Evolutionary conservation across 2,113 vertebrate genomes (phyloP), one percentile per base, ranked within the genome.

Genomic region (Gobius niger): DNA sequence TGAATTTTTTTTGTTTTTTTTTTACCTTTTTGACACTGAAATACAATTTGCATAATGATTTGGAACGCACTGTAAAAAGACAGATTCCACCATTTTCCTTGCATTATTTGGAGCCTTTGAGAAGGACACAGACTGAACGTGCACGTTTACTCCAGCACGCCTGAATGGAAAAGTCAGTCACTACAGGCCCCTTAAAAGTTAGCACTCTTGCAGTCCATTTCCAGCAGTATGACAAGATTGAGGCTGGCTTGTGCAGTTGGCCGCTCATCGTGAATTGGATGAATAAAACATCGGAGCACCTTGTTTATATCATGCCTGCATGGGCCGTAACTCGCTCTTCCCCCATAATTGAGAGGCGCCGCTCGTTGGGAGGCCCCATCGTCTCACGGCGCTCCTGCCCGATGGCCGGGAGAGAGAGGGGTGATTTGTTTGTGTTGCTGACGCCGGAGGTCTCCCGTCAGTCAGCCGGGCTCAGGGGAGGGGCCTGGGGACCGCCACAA

Each of bases 251-350:
- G 72, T 74, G 65, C 65, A 7, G 67, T 10, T 73, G 73, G 76
- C 80, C 65, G 71, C 69, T 88, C 84, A 85, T 85, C 85, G 85
- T 84, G 82, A 76, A 67, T 78, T 76, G 52, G 70, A 88, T 91
- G 88, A 89, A 90, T 91, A 85, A 91, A 91, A 89, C 82, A 91
- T 90, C 68, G 83, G 63, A 74, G 76, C 74, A 76, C 77, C 85
- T 87, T 85, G 87, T 90, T 91, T 87, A 85, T 87, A 85, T 88
- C 85, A 83, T 86, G 87, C 84, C 84, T 80, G 83, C 80, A 80
- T 34, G 24, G 24, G 72, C 82, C 80, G 65, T 85, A 88, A 89
- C 90, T 87, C 54, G 63, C 76, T 85, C 82, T 89, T 85, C 24
- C 84, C 84, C 82, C 83, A 87, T 85, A 88, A 89, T 87, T 90